Percentiles rank a stretch among this genome's conserved stretches.
Evolutionary conservation across 2,113 vertebrate species (phyloP).

Genomic region (Athene cunicularia): DNA sequence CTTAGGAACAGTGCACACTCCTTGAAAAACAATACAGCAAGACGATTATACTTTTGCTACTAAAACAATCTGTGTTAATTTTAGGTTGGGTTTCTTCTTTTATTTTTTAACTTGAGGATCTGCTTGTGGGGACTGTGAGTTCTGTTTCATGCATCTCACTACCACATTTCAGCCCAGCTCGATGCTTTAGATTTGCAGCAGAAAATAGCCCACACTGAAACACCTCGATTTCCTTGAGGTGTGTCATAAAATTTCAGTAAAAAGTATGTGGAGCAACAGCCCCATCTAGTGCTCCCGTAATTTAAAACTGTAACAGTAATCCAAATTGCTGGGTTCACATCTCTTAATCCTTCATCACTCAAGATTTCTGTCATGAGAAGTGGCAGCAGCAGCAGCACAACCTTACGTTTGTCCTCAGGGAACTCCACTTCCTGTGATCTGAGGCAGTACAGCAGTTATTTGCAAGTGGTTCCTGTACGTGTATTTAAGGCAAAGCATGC

Average conservation of each 20-base stretch:
- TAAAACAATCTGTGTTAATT: not conserved
- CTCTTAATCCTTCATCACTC: not conserved
- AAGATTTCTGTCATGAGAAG: not conserved
- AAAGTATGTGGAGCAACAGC: not conserved
- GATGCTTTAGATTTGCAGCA: not conserved
- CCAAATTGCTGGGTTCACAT: not conserved
- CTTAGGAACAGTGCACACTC: not conserved
- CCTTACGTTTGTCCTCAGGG: not conserved
- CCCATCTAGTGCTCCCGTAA: not conserved
- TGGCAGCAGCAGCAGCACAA: not conserved
- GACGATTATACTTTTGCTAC: not conserved
- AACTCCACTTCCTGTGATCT: not conserved
- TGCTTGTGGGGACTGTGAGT: not conserved
- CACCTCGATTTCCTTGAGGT: not conserved
- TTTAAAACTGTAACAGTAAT: not conserved
- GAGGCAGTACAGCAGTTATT: not conserved
- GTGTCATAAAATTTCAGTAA: fast-evolving
- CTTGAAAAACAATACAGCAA: not conserved
- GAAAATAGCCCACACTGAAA: not conserved
- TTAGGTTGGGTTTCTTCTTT: not conserved
- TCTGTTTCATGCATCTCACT: not conserved
- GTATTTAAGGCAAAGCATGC: not conserved
- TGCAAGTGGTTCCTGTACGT: not conserved
- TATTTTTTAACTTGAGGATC: not conserved
- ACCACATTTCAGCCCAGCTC: not conserved